These are phyloP conservation scores for Tridacna crocea DNA, from an alignment of 2,888 invertebrate species.

Conservation along the genomic window DNA sequence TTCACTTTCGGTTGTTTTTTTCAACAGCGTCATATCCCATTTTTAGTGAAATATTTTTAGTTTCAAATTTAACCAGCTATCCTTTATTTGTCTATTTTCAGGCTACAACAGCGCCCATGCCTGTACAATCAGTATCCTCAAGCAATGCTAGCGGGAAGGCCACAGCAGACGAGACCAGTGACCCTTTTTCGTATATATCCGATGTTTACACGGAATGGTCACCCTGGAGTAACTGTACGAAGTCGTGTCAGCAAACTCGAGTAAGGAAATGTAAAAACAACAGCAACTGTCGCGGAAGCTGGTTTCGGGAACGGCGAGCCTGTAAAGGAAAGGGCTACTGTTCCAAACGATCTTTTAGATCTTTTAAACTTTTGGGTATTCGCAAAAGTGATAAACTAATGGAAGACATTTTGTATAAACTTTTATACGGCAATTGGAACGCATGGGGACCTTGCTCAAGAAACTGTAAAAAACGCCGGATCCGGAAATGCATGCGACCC, in stretches of 20 bases:
- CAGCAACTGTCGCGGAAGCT: slow-evolving; percentile 76
- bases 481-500: slow-evolving; percentile 90
- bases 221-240: slow-evolving; percentile 77
- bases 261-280: slow-evolving; percentile 74
- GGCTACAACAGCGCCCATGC: slow-evolving; percentile 1
- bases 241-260: slow-evolving; percentile 81
- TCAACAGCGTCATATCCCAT: too few relatives aligned
- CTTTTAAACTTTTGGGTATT: slow-evolving; percentile 69
- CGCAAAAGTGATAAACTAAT: slow-evolving; percentile 70
- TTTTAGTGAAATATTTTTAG: too few relatives aligned
- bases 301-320: slow-evolving; percentile 79
- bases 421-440: slow-evolving; percentile 88
- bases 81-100: background rate
- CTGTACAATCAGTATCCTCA: background rate
- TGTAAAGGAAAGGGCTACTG: slow-evolving; percentile 71
- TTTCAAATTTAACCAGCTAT: too few relatives aligned
- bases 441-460: slow-evolving; percentile 92
- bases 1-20: too few relatives aligned
- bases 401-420: slow-evolving; percentile 78
- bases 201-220: slow-evolving; percentile 80
- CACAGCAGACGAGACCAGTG: background rate
- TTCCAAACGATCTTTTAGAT: slow-evolving; percentile 62
- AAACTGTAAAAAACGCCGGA: slow-evolving; percentile 91
- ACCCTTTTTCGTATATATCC: slow-evolving; percentile 11
- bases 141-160: slow-evolving; percentile 10